Evolutionary conservation across 2,113 vertebrate species (phyloP).

Genomic region (Scytalopus superciliaris): DNA sequence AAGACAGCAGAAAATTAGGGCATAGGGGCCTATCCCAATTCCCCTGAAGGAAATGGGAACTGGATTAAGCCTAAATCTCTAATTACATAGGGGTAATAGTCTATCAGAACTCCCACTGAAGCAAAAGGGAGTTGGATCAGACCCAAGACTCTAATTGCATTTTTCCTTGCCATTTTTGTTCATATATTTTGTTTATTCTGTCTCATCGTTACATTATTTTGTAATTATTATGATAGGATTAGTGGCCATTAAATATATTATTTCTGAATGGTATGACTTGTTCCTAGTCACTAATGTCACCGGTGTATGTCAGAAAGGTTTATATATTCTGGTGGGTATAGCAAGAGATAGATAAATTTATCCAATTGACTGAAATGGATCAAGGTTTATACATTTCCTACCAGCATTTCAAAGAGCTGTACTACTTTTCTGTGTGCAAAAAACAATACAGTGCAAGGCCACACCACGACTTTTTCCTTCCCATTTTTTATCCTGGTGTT

Average conservation of each 20-base stretch:
- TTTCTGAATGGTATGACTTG: conserved; percentile 13
- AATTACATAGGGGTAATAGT: conserved; percentile 44
- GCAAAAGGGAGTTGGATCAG: conserved; percentile 39
- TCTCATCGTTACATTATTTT: conserved; percentile 24
- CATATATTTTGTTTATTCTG: conserved; percentile 57
- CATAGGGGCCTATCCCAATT: conserved; percentile 9
- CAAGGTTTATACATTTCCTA: neutral
- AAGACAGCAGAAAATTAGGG: conserved; percentile 35
- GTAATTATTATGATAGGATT: conserved; percentile 43
- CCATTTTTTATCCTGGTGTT: neutral
- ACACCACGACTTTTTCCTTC: neutral
- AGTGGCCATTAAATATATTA: conserved; percentile 28
- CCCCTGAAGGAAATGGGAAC: neutral
- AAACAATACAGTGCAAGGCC: neutral
- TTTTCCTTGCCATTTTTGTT: conserved; percentile 45
- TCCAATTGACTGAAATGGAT: neutral
- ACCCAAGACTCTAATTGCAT: conserved; percentile 37
- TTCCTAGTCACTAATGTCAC: neutral
- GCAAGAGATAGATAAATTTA: neutral
- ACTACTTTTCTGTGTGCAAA: neutral
- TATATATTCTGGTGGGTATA: neutral
- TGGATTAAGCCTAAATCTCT: conserved; percentile 52
- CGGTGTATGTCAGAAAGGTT: neutral
- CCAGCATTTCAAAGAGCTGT: neutral
- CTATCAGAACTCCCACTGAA: conserved; percentile 34